Percentiles rank a stretch among this genome's conserved stretches.
phyloP scores from a whole-genome alignment of 2,888 invertebrate genomes.

The Cataglyphis livida region DNA sequence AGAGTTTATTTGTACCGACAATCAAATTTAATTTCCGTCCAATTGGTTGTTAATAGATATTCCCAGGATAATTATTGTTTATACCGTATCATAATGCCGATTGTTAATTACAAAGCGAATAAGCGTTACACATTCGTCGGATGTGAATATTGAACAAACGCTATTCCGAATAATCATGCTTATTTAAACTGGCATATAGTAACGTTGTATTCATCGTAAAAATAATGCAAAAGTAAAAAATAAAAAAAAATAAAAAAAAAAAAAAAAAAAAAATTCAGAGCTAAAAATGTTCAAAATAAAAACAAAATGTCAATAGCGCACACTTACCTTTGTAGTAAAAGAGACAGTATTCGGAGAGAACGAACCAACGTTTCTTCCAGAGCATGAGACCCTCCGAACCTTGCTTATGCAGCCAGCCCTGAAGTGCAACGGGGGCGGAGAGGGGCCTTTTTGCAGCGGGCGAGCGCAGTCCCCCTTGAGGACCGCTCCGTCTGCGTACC shows the following conservation, averaged over 20 bases:
- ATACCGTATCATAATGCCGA: constrained; percentile 16
- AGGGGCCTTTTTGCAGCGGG: constrained; percentile 94
- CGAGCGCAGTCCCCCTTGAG: constrained; percentile 91
- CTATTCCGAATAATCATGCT: background rate
- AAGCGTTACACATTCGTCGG: constrained; percentile 5
- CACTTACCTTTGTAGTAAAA: constrained; percentile 96
- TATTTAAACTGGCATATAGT: background rate
- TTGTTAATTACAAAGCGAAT: constrained; percentile 42
- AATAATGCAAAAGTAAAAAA: background rate
- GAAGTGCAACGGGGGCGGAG: constrained; percentile 94
- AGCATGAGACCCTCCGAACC: constrained; percentile 97
- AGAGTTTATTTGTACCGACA: background rate
- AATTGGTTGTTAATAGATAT: constrained; percentile 17
- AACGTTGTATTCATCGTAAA: background rate
- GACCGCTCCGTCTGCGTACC: constrained; percentile 83
- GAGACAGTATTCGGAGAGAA: constrained; percentile 96
- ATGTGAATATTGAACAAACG: constrained; percentile 18
- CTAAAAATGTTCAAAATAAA: background rate
- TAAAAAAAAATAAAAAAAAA: background rate
- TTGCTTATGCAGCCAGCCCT: constrained; percentile 97
- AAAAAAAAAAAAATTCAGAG: background rate
- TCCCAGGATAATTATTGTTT: constrained; percentile 23
- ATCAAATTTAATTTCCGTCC: constrained; percentile 33
- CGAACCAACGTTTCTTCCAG: constrained; percentile 98
- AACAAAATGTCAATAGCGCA: background rate